Percentiles rank a stretch among this genome's conserved stretches.
These are phyloP conservation scores for Porphyrio hochstetteri DNA, from an alignment of 2,113 vertebrate species.

Conservation along the genomic window DNA sequence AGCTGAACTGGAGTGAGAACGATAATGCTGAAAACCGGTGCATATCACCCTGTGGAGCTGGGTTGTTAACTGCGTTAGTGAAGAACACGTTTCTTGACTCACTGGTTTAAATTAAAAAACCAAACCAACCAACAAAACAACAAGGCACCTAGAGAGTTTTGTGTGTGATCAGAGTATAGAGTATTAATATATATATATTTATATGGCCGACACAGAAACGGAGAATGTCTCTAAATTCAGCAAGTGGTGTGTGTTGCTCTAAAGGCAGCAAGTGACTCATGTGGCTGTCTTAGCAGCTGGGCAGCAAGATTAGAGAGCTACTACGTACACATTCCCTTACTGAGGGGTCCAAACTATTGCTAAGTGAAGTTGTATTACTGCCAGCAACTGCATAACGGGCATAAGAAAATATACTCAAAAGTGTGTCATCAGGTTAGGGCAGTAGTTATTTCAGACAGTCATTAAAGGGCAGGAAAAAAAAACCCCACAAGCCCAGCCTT, in stretches of 20 bases:
- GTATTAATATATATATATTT: neutral
- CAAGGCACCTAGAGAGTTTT: neutral
- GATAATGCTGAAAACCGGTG: neutral
- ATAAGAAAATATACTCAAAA: conserved; percentile 54
- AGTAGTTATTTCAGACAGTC: neutral
- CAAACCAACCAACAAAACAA: neutral
- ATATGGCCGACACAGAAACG: neutral
- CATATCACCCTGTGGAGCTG: neutral
- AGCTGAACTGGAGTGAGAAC: neutral
- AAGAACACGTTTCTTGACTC: neutral
- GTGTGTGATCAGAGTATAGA: neutral
- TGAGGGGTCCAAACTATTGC: conserved; percentile 49
- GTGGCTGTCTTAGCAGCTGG: conserved; percentile 67
- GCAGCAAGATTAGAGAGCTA: conserved; percentile 66
- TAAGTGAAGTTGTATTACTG: conserved; percentile 52
- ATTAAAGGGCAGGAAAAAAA: neutral
- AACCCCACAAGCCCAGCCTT: fast-evolving
- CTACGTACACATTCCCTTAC: conserved; percentile 57
- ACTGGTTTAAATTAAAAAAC: neutral
- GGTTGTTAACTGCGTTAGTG: neutral
- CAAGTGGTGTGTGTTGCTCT: conserved; percentile 61
- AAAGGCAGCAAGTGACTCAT: conserved; percentile 70
- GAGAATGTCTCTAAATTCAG: conserved; percentile 60
- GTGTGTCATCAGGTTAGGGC: conserved; percentile 57
- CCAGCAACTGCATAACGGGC: conserved; percentile 48